Evolutionary conservation across 1,140 invertebrate genomes (phyloP).

Genomic region (Rhizoglyphus robini): DNA sequence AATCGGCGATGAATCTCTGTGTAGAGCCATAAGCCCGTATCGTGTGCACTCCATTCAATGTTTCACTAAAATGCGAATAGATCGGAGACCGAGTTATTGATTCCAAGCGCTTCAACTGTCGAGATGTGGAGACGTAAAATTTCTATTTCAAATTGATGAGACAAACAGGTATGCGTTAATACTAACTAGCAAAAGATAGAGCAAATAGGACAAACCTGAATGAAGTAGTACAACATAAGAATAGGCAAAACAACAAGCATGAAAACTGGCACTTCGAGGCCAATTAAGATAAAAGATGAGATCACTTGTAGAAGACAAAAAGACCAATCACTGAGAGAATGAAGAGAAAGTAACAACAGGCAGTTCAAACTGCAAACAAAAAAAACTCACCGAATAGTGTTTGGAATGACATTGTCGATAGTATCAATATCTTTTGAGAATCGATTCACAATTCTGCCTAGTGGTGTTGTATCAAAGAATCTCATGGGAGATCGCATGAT

Average conservation of each 20-base stretch:
- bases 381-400: conserved; percentile 31
- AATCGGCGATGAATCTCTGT: conserved; percentile 49
- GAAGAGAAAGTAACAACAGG: too few species aligned
- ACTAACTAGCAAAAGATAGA: too few species aligned
- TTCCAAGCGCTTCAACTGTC: conserved; percentile 31
- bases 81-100: conserved; percentile 42
- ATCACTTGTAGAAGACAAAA: conserved; percentile 35
- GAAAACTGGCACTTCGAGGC: conserved; percentile 42
- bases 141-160: conserved; percentile 19
- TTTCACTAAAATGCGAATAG: conserved; percentile 44
- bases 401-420: conserved; percentile 32
- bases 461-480: conserved; percentile 38
- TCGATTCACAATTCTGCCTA: conserved; percentile 38
- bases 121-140: conserved; percentile 14
- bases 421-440: conserved; percentile 40
- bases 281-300: conserved; percentile 41
- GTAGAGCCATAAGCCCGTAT: conserved; percentile 43
- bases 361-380: too few species aligned
- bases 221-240: conserved; percentile 41
- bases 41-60: conserved; percentile 39
- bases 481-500: conserved; percentile 33
- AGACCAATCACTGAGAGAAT: conserved; percentile 27
- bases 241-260: conserved; percentile 42
- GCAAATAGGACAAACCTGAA: conserved; percentile 38
- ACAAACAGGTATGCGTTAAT: too few species aligned